Conservation (phyloP, 2,113 vertebrate species). For the Thryonomys swinderianus region DNA sequence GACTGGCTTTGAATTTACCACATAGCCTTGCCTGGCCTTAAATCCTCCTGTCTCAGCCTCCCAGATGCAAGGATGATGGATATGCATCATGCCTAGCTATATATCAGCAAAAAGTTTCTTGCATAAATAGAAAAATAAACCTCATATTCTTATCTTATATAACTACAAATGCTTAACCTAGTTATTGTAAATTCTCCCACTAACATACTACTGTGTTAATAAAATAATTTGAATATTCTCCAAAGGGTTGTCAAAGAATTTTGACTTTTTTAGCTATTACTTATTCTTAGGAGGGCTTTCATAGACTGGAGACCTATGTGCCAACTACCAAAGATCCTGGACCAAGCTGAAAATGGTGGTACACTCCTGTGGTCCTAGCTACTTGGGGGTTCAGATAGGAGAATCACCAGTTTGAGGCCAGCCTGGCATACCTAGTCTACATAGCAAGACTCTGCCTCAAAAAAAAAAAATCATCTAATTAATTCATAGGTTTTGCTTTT, state of each 20-base stretch:
- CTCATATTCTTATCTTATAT: constrained; percentile 21
- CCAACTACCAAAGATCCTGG: constrained; percentile 32
- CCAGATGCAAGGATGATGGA: neutral
- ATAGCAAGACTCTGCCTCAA: neutral
- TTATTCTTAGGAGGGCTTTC: constrained; percentile 10
- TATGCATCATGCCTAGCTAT: neutral
- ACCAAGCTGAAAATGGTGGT: neutral
- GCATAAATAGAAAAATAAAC: constrained; percentile 14
- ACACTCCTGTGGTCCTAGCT: neutral
- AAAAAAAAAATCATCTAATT: neutral
- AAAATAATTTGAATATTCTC: constrained; percentile 42
- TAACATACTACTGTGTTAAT: constrained; percentile 24
- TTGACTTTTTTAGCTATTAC: neutral
- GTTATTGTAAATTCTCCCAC: neutral
- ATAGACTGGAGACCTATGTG: neutral
- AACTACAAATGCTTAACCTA: constrained; percentile 4
- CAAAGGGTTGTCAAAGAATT: constrained; percentile 20
- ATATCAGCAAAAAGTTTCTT: neutral
- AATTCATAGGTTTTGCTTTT: neutral
- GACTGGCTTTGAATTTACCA: neutral
- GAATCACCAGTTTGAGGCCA: neutral
- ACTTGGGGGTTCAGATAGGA: neutral
- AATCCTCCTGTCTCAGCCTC: neutral
- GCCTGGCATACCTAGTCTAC: neutral
- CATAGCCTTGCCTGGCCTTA: neutral